These are phyloP conservation scores for Tetramorium bicarinatum DNA, from an alignment of 2,888 invertebrate species.

Conservation along the genomic window DNA sequence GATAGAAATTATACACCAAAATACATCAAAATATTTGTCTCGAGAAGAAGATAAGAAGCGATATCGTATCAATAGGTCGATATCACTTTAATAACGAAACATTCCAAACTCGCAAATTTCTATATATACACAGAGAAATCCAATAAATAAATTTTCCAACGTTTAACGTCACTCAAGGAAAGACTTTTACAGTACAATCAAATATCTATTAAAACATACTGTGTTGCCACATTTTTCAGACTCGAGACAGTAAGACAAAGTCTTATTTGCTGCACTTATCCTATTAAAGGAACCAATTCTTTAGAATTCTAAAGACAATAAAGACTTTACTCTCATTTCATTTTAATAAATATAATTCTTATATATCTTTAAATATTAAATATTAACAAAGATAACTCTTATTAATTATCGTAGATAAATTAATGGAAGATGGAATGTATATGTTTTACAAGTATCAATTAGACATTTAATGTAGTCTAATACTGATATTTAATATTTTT, in stretches of 20 bases:
- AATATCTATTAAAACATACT: neutral
- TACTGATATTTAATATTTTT: neutral
- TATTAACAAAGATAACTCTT: neutral
- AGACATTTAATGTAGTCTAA: neutral
- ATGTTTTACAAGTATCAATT: neutral
- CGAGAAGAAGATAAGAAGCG: neutral
- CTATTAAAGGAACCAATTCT: neutral
- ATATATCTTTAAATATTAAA: neutral
- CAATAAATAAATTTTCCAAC: conserved; percentile 6
- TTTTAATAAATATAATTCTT: conserved; percentile 11
- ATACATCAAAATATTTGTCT: neutral
- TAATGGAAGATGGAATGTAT: neutral
- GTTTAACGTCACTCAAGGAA: neutral
- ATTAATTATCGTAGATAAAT: neutral
- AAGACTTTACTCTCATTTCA: neutral
- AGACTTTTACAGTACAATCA: neutral
- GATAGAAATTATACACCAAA: conserved; percentile 1
- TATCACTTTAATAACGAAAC: neutral
- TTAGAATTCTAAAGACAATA: neutral
- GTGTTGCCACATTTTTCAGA: neutral
- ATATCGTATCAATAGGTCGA: neutral
- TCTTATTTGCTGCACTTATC: neutral
- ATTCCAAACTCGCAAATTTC: conserved; percentile 1
- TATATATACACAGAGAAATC: neutral
- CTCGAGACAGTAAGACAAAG: neutral